Evolutionary conservation across 2,888 invertebrate species (phyloP), one percentile per base, ranked within the genome.

Genomic region (Ceraclea dissimilis): DNA sequence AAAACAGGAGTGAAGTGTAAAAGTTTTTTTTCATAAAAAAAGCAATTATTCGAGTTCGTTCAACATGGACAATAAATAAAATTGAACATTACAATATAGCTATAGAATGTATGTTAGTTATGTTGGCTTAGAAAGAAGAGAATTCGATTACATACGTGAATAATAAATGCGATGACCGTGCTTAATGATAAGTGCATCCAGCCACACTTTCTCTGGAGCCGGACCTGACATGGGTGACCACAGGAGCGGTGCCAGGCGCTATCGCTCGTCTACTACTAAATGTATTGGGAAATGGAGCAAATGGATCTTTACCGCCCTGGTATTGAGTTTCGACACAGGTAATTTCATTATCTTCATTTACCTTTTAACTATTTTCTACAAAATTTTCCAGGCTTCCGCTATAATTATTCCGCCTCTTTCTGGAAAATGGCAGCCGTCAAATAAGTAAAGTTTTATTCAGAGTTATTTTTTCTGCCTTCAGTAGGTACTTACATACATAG

Each of bases 281-380:
- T 39, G 18, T 13, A 44, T 48, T n/a, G 44, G 31, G 20, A 52
- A 47, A 46, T 60, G 57, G 55, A 48, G 33, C 11, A 49, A 50
- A 44, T 57, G 54, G 57, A 49, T 61, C 17, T 51, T 51, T n/a
- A 51, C 52, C n/a, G 55, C 59, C 16, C 48, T 47, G 16, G 50
- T 61, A 17, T 46, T 57, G 19, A 59, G 55, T 54, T 57, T 59
- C 26, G 48, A 61, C 33, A 51, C 55, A 55, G 61, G 61, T 61
- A 59, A 55, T 22, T 49, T 20, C 6, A 22, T 49, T 49, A 22
- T 20, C 26, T 49, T 22, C 26, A 16, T 49, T 22, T 20, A 22
- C 26, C n/a, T 39, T 13, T 22, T 47, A 18, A 47, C 47, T 47
- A 6, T 19, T 47, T 47, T 13, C 26, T 26, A n/a, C n/a, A 6